These are phyloP conservation scores for Todiramphus chloris DNA, from an alignment of 2,113 vertebrate species.

Conservation along the genomic window DNA sequence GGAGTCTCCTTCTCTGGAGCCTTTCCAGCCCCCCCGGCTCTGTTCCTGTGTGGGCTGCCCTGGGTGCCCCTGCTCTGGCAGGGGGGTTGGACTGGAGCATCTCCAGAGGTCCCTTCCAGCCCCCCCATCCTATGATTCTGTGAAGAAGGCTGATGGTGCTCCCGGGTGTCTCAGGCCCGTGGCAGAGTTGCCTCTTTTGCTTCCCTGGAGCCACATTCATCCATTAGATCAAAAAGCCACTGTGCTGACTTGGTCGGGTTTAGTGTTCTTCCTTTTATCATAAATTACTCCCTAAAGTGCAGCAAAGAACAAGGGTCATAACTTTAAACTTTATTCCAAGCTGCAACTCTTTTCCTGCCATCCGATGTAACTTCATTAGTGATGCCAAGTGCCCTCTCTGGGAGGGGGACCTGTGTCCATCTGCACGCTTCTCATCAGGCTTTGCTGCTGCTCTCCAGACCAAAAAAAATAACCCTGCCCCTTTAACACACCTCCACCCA, in stretches of 20 bases:
- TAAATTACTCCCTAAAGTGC: neutral
- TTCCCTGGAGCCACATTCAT: neutral
- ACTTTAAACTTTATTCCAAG: neutral
- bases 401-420: neutral
- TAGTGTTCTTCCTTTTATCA: neutral
- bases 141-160: neutral
- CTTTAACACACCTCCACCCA: neutral
- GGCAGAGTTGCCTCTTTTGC: neutral
- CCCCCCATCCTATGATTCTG: no score
- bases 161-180: neutral
- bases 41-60: no score
- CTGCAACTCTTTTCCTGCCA: neutral
- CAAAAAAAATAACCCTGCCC: neutral
- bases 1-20: no score
- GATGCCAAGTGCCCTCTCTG: neutral
- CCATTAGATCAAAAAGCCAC: neutral
- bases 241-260: neutral
- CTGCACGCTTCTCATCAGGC: fast-evolving
- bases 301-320: neutral
- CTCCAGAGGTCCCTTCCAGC: no score
- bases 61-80: no score
- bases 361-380: neutral
- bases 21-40: no score
- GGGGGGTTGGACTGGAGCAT: no score
- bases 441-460: neutral